phyloP scores from a whole-genome alignment of 2,113 vertebrate species.

The Canis aureus region DNA sequence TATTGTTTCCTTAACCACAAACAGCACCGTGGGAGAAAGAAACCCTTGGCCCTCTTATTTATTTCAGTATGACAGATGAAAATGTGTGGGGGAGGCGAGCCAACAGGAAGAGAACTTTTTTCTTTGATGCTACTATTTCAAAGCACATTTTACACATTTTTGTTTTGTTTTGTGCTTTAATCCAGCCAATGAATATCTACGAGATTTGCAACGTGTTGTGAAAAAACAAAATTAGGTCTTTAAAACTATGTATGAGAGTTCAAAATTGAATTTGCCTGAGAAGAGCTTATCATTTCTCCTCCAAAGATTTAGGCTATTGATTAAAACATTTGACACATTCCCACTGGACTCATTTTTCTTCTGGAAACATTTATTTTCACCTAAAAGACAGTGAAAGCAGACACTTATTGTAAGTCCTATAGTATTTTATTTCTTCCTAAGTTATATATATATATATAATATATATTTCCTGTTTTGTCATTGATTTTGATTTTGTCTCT shows the following conservation, averaged over 20 bases:
- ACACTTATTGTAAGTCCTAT: background rate
- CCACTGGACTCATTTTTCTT: conserved; percentile 31
- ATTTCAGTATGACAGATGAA: conserved; percentile 63
- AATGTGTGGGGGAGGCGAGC: background rate
- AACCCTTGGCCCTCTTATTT: conserved; percentile 24
- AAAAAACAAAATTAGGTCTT: conserved; percentile 48
- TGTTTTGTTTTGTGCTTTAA: conserved; percentile 34
- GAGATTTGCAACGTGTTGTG: background rate
- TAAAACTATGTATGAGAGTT: background rate
- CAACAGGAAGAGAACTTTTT: background rate
- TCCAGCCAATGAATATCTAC: conserved; percentile 40
- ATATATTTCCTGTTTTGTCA: background rate
- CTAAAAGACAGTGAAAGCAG: conserved; percentile 17
- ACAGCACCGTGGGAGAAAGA: conserved; percentile 35
- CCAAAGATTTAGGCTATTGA: background rate
- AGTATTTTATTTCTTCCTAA: background rate
- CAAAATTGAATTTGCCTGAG: conserved; percentile 22
- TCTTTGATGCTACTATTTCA: conserved; percentile 71
- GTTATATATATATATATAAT: background rate
- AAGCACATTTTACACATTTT: background rate
- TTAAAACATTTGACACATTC: background rate
- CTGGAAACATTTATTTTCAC: conserved; percentile 9
- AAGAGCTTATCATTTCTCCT: background rate
- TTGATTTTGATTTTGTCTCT: background rate
- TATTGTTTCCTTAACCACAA: conserved; percentile 77